Evolutionary conservation across 2,797 vertebrate genomes (phyloP).

Genomic region (Podarcis lilfordi): DNA sequence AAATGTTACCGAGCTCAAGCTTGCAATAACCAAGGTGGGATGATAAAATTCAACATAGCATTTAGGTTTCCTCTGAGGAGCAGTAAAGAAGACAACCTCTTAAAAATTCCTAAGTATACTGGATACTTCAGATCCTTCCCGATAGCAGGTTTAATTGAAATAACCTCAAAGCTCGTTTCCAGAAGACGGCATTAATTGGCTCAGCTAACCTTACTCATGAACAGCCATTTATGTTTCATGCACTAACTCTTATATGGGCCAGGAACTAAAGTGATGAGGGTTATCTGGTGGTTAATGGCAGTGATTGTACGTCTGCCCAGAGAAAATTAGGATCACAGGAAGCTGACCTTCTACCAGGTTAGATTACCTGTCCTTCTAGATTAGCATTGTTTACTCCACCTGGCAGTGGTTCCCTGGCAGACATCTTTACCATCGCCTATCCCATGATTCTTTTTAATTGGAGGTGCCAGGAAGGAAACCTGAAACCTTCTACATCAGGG

Average conservation of each 20-base stretch:
- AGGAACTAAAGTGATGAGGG: constrained; percentile 53
- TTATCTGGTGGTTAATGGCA: constrained; percentile 50
- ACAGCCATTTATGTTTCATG: constrained; percentile 66
- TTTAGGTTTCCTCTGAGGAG: constrained; percentile 47
- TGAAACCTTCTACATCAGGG: not conserved
- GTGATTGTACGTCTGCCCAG: constrained; percentile 52
- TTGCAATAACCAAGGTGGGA: constrained; percentile 35
- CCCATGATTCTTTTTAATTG: not conserved
- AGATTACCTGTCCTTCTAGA: not conserved
- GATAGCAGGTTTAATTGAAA: constrained; percentile 58
- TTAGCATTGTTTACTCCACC: not conserved
- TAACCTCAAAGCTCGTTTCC: constrained; percentile 49
- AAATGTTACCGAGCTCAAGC: not conserved
- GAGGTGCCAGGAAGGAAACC: not conserved
- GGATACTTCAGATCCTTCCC: constrained; percentile 22
- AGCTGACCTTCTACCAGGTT: not conserved
- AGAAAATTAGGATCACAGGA: not conserved
- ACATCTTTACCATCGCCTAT: not conserved
- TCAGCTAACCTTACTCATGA: constrained; percentile 53
- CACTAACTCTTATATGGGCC: constrained; percentile 56
- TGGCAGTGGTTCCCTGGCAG: not conserved
- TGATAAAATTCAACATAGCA: constrained; percentile 44
- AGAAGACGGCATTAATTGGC: constrained; percentile 52
- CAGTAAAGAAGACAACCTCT: constrained; percentile 36
- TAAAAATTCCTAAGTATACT: constrained; percentile 50